These are phyloP conservation scores for Etheostoma cragini DNA, from an alignment of 2,113 vertebrate genomes.

Conservation along the genomic window DNA sequence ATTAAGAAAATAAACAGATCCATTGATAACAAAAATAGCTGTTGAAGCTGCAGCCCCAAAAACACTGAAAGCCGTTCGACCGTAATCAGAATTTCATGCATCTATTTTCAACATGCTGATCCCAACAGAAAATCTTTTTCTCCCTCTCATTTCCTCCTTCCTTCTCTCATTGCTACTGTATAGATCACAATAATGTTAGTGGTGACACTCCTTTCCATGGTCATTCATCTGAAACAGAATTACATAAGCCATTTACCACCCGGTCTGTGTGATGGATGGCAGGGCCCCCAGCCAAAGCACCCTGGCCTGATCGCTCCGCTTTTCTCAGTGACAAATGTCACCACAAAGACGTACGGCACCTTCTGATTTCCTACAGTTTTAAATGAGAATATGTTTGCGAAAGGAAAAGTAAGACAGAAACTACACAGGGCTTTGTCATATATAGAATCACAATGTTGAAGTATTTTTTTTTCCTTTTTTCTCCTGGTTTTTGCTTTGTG, in stretches of 20 bases:
- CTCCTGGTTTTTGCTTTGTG: background rate
- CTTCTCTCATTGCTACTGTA: slow-evolving; percentile 63
- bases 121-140: slow-evolving; percentile 24
- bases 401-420: slow-evolving; percentile 29
- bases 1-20: background rate
- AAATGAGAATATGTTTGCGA: slow-evolving; percentile 72
- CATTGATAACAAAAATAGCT: background rate
- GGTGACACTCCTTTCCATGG: slow-evolving; percentile 79
- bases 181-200: slow-evolving; percentile 82
- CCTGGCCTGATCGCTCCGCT: slow-evolving; percentile 66
- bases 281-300: slow-evolving; percentile 72
- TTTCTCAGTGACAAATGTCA: slow-evolving; percentile 78
- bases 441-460: background rate
- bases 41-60: background rate
- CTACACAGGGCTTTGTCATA: background rate
- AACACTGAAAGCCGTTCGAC: slow-evolving; percentile 1
- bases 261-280: slow-evolving; percentile 79
- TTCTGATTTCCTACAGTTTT: slow-evolving; percentile 66
- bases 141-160: slow-evolving; percentile 16
- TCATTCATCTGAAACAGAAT: slow-evolving; percentile 82
- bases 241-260: slow-evolving; percentile 85
- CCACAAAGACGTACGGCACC: slow-evolving; percentile 63
- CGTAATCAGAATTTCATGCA: slow-evolving; percentile 22
- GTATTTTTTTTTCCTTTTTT: background rate
- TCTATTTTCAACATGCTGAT: slow-evolving; percentile 11